A percentile compares a stretch with the other conserved stretches of the same genome.
phyloP scores from a whole-genome alignment of 2,113 vertebrate species.

The Bombycilla garrulus region DNA sequence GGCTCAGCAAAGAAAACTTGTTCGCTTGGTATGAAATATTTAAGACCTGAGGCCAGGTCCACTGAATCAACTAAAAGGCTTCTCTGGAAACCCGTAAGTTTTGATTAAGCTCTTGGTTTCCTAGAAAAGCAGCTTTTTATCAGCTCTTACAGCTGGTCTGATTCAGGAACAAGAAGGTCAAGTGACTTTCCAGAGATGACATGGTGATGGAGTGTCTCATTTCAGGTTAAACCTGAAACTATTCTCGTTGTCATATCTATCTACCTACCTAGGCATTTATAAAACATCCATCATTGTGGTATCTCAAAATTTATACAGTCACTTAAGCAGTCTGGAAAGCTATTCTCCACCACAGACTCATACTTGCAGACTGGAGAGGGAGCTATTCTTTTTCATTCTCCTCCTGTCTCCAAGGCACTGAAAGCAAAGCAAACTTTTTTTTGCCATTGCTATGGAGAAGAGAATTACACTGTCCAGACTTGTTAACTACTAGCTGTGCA shows the following conservation, averaged over 20 bases:
- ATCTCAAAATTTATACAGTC: neutral
- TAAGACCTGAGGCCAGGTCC: neutral
- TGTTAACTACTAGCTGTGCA: neutral
- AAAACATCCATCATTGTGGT: constrained; percentile 31
- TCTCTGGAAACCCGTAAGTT: neutral
- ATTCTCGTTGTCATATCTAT: constrained; percentile 42
- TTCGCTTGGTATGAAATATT: neutral
- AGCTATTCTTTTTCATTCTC: neutral
- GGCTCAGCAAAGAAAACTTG: neutral
- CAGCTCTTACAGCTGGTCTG: neutral
- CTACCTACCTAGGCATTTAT: constrained; percentile 26
- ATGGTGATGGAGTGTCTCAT: constrained; percentile 45
- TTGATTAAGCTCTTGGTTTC: neutral
- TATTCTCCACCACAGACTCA: neutral
- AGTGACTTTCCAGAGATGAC: constrained; percentile 26
- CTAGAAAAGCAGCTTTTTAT: constrained; percentile 17
- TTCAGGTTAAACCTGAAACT: constrained; percentile 37
- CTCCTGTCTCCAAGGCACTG: neutral
- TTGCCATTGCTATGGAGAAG: neutral
- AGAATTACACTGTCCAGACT: neutral
- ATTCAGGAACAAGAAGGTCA: constrained; percentile 47
- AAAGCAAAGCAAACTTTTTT: neutral
- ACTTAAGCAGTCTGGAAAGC: neutral
- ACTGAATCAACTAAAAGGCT: neutral
- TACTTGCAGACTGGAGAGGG: neutral